These are phyloP conservation scores for Syngnathus scovelli DNA, from an alignment of 2,113 vertebrate species.

Conservation along the genomic window DNA sequence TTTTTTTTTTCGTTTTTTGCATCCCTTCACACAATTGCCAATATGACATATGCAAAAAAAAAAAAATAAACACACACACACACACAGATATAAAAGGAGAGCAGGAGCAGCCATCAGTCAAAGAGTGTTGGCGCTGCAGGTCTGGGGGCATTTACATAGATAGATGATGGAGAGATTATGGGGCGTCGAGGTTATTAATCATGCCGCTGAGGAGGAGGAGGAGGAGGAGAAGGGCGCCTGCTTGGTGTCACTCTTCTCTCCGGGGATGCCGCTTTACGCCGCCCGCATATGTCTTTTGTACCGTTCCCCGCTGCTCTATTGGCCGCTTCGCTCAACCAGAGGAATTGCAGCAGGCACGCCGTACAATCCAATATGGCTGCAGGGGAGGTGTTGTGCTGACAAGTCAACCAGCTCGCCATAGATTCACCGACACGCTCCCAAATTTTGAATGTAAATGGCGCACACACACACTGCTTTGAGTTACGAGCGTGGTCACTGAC, in stretches of 20 bases:
- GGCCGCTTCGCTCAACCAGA: slow-evolving; percentile 31
- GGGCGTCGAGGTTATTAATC: slow-evolving; percentile 69
- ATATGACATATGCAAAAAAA: slow-evolving; percentile 17
- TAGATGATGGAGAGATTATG: slow-evolving; percentile 73
- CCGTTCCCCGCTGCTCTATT: slow-evolving; percentile 40
- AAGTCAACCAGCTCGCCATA: slow-evolving; percentile 15
- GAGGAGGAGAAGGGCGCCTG: slow-evolving; percentile 52
- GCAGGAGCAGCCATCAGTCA: slow-evolving; percentile 69
- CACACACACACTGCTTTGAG: not conserved
- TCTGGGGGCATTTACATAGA: slow-evolving; percentile 71
- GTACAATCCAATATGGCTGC: slow-evolving; percentile 30
- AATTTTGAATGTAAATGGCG: slow-evolving; percentile 11
- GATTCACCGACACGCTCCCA: slow-evolving; percentile 12
- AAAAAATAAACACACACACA: slow-evolving; percentile 13
- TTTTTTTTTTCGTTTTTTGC: not conserved
- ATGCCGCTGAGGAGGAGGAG: slow-evolving; percentile 49
- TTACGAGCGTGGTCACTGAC: not conserved
- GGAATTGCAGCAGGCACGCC: slow-evolving; percentile 18
- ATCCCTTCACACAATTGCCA: slow-evolving; percentile 10
- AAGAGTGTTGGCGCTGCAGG: slow-evolving; percentile 57
- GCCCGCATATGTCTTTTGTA: slow-evolving; percentile 53
- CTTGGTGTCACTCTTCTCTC: slow-evolving; percentile 58
- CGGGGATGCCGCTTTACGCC: slow-evolving; percentile 50
- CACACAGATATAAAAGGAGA: slow-evolving; percentile 17
- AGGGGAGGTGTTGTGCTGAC: slow-evolving; percentile 21